Evolutionary conservation across 1,140 invertebrate species (phyloP).

Genomic region (Habropoda laboriosa): DNA sequence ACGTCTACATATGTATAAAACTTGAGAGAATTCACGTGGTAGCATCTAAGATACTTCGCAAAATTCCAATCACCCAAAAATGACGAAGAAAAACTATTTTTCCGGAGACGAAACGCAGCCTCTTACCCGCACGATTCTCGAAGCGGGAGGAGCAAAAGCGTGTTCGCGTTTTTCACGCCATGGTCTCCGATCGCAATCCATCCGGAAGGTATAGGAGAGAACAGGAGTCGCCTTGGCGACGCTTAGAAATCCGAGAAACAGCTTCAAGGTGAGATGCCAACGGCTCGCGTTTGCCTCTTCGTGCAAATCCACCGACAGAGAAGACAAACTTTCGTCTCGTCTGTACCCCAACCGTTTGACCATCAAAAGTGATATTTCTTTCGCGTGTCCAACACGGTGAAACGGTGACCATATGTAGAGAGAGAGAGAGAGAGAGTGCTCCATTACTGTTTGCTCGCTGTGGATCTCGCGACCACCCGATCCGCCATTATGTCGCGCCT

Average conservation of each 20-base stretch:
- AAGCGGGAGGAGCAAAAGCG: not conserved
- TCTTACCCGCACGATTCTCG: not conserved
- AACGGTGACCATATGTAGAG: too few relatives aligned
- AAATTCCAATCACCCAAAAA: too few relatives aligned
- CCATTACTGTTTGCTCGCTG: not conserved
- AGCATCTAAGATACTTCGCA: too few relatives aligned
- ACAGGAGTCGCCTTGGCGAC: constrained; percentile 35
- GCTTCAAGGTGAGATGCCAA: constrained; percentile 36
- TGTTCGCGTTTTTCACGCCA: constrained; percentile 37
- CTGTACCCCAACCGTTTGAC: too few relatives aligned
- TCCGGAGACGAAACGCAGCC: not conserved
- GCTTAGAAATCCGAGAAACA: constrained; percentile 45
- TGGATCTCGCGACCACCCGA: not conserved
- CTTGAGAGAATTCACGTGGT: too few relatives aligned
- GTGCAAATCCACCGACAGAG: constrained; percentile 3
- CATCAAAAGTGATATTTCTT: too few relatives aligned
- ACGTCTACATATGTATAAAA: too few relatives aligned
- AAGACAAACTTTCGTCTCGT: constrained; percentile 8
- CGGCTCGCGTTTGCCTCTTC: not conserved
- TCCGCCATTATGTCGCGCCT: constrained; percentile 51
- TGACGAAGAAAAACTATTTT: too few relatives aligned
- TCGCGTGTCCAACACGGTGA: too few relatives aligned
- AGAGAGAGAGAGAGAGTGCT: too few relatives aligned
- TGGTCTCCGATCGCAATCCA: constrained; percentile 25
- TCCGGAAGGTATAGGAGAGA: constrained; percentile 38